Evolutionary conservation across 2,113 vertebrate genomes (phyloP), one percentile per base, ranked within the genome.

Genomic region (Varanus salvator): DNA sequence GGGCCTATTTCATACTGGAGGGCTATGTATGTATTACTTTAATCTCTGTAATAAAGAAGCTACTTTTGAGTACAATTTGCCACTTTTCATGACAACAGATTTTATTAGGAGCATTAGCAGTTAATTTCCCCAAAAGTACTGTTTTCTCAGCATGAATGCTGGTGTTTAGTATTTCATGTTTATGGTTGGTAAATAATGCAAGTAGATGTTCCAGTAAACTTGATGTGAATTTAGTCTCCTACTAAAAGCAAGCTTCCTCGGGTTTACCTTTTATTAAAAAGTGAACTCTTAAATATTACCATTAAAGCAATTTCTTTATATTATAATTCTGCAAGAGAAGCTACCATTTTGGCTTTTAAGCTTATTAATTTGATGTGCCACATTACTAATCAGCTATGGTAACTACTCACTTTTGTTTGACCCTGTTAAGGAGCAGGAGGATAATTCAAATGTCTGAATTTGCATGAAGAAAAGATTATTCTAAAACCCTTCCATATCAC

Each of bases 51-150:
- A 91, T 87, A 88, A 88, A 91, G 81, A 60, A 80, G 74, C 86
- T 91, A 75, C 86, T 87, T 54, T 90, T 88, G 75, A 80, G 90
- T 80, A 88, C 34, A 34, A 7, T 91, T 91, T 87, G 71, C 72
- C 64, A 78, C 29, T 52, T 88, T 75, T 91, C 66, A 78, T 87
- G 17, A 60, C 34, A 69, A 57, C 72, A 44, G 34, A 78, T 57
- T 68, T 87, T 83, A 77, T 87, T 76, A 84, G 80, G 72, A 66
- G 54, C 29, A 64, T 60, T 29, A 78, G 38, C 64, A 52, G 17
- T 64, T 64, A 64, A 25, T 29, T 34, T 72, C 34, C 27, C 44
- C 52, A 91, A 31, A 64, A 60, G 21, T 27, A 57, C 69, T 6
- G 2, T 71, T 69, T 83, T 38, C 54, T 75, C 23, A n/a, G 17